Base-by-base conservation (phyloP, 2,888 invertebrate genomes). In the Lamproptera curius region DNA sequence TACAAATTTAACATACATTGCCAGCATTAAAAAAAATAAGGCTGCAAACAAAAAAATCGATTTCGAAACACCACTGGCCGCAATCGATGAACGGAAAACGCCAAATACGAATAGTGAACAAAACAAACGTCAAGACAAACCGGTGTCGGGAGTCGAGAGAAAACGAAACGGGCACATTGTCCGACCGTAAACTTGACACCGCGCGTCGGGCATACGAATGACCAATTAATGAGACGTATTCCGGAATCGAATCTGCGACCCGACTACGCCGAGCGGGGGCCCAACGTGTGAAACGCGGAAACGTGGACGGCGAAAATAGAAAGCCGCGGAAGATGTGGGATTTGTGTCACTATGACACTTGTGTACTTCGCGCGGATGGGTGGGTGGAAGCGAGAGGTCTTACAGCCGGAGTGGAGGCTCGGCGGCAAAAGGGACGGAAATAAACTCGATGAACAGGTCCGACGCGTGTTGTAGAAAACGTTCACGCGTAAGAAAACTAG, bases 281-380 rank as follows among this genome's bases (percentile, higher is more conserved):
- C 13, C 16, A 16, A 28, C 35, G 56, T 58, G 55, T 54, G 55
- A 67, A 60, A 69, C 65, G 28, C 39, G 42, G 43, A 58, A 63
- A 64, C 64, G 60, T 62, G 68, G 70, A 74, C 73, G 67, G 82
- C 81, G 72, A 84, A 84, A 86, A 84, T 86, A 87, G 86, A 87
- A 87, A 87, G 87, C 84, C 84, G 67, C 76, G 75, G 77, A 78
- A 80, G 77, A 58, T 61, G 63, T 73, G 73, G 83, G 85, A 82
- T 86, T 79, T 86, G 86, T 49, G 49, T 49, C 76, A 65, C 70
- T 66, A 64, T 53, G 65, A 62, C 75, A 66, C 85, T 84, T 83
- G 84, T 83, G 82, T 69, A 74, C 70, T 61, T 55, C 61, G 65
- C 56, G 69, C 58, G 65, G 67, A 20, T 20, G 70, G 72, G 55